phyloP scores from a whole-genome alignment of 2,113 vertebrate genomes.

The Eleginops maclovinus region DNA sequence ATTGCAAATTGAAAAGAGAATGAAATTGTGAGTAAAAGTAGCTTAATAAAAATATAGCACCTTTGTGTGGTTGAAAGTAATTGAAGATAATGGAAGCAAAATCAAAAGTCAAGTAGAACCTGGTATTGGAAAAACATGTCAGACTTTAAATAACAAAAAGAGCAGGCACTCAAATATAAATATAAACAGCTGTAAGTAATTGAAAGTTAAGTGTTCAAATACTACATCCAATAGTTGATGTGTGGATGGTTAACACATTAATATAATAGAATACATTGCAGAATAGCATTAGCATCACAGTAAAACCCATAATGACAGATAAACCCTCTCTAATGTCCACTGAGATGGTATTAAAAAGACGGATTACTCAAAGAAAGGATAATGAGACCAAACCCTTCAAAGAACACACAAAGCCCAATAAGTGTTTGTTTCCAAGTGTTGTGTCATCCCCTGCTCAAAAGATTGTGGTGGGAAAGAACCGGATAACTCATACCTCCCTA shows the following conservation, averaged over 20 bases:
- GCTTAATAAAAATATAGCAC: not conserved
- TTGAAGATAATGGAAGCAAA: not conserved
- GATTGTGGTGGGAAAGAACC: conserved; percentile 36
- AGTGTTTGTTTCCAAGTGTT: conserved; percentile 48
- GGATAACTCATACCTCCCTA: conserved; percentile 35
- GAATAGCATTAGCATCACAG: conserved; percentile 11
- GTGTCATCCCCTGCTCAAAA: conserved; percentile 50
- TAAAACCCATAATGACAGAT: conserved; percentile 21
- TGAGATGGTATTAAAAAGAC: conserved; percentile 23
- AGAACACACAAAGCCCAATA: conserved; percentile 37
- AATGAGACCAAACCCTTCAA: conserved; percentile 42
- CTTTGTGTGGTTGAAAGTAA: not conserved
- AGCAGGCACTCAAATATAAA: not conserved
- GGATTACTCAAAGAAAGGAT: conserved; percentile 43
- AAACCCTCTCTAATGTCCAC: conserved; percentile 24
- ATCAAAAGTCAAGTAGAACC: not conserved
- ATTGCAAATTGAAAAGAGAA: no score
- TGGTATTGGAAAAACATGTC: not conserved
- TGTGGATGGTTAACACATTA: not conserved
- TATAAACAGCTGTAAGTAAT: no score
- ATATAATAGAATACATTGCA: not conserved
- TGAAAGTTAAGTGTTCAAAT: not conserved
- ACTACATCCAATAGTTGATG: not conserved
- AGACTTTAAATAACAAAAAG: not conserved
- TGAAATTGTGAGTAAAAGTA: no score